Conservation (phyloP, 2,113 vertebrate species). For the Cyprichromis sp. region DNA sequence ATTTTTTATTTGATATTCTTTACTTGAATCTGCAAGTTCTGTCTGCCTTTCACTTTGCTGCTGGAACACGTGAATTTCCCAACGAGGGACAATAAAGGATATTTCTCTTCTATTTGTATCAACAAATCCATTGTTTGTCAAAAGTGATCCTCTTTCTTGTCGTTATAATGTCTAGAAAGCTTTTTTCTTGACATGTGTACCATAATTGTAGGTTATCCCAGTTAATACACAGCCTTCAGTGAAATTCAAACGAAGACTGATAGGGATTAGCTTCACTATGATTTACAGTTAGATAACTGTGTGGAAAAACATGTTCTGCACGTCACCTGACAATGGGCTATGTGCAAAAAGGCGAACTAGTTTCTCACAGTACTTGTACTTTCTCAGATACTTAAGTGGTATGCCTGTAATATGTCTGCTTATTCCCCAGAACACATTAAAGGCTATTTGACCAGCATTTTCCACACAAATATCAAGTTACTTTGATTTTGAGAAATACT, state of each 20-base stretch:
- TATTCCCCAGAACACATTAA: neutral
- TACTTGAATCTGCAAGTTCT: neutral
- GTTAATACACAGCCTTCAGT: neutral
- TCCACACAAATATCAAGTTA: neutral
- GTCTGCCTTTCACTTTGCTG: neutral
- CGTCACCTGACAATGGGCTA: neutral
- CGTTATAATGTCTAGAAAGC: neutral
- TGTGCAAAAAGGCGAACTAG: neutral
- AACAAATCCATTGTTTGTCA: neutral
- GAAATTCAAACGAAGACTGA: neutral
- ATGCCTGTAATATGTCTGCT: neutral
- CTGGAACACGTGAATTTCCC: neutral
- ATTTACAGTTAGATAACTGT: neutral
- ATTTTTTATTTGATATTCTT: neutral
- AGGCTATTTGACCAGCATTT: neutral
- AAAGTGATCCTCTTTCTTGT: neutral
- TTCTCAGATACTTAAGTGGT: neutral
- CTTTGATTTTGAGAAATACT: neutral
- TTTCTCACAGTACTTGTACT: neutral
- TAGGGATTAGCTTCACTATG: neutral
- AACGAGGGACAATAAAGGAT: neutral
- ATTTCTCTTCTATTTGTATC: neutral
- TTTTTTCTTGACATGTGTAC: neutral
- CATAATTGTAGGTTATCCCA: neutral
- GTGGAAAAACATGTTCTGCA: neutral